These are phyloP conservation scores for Tor tambroides DNA, from an alignment of 2,113 vertebrate species.

Conservation along the genomic window DNA sequence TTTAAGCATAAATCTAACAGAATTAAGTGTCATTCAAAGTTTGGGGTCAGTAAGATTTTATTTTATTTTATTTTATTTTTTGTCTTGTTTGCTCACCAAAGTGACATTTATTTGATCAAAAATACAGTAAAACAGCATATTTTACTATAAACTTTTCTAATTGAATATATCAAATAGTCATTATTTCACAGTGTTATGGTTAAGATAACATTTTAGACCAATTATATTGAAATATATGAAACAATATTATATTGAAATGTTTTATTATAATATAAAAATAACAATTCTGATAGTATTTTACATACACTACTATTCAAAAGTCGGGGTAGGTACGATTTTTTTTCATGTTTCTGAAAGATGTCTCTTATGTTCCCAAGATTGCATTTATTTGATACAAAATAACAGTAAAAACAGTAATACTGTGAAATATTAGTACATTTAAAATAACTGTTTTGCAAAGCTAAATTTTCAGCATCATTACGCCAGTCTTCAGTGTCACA, in stretches of 20 bases:
- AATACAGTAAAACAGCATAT: neutral
- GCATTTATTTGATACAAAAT: neutral
- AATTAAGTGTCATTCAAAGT: neutral
- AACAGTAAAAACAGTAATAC: neutral
- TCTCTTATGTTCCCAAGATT: neutral
- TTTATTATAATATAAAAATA: neutral
- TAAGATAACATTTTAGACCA: neutral
- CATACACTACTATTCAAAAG: neutral
- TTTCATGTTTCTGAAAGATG: neutral
- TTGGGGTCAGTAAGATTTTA: neutral
- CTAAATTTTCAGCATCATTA: neutral
- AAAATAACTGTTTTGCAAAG: neutral
- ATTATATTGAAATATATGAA: neutral
- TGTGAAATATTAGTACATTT: neutral
- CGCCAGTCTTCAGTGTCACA: neutral
- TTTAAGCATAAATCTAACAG: neutral
- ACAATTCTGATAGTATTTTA: neutral
- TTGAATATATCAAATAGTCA: neutral
- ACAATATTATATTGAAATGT: neutral
- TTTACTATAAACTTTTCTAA: neutral
- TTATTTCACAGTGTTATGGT: neutral
- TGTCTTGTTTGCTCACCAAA: neutral
- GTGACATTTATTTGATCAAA: neutral
- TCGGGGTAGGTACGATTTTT: neutral
- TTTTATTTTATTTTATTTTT: no score